Conservation (phyloP, 2,113 vertebrate species). For the Lynx canadensis region DNA sequence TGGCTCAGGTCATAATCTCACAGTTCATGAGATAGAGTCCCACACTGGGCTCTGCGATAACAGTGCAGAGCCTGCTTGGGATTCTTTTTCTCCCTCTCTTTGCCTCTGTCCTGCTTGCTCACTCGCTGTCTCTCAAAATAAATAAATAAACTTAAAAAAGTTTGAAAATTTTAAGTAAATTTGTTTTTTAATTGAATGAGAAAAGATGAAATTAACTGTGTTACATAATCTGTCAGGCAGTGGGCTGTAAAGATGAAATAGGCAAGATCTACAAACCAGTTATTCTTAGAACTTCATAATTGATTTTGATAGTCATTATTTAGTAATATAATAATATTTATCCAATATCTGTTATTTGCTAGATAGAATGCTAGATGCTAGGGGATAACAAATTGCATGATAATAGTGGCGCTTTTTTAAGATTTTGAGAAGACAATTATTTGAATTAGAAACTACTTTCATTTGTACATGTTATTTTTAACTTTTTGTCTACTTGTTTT, state of each 20-base stretch:
- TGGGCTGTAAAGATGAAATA: neutral
- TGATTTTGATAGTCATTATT: neutral
- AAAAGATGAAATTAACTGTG: slow-evolving; percentile 8
- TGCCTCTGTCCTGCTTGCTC: too few relatives aligned
- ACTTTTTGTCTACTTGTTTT: neutral
- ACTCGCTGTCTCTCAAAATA: too few relatives aligned
- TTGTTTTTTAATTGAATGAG: neutral
- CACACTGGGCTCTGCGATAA: too few relatives aligned
- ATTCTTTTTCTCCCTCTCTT: too few relatives aligned
- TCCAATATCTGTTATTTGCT: neutral
- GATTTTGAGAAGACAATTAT: neutral
- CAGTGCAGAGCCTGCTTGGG: too few relatives aligned
- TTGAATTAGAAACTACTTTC: neutral
- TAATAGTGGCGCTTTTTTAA: neutral
- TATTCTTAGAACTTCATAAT: neutral
- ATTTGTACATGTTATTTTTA: neutral
- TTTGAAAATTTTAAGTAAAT: slow-evolving; percentile 25
- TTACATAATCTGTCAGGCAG: neutral
- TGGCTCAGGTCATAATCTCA: too few relatives aligned
- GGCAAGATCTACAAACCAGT: neutral
- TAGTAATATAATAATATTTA: neutral
- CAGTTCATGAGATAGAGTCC: too few relatives aligned
- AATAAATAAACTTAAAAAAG: neutral
- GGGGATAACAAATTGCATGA: neutral
- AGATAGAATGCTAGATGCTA: neutral